These are phyloP conservation scores for Folsomia candida DNA, from an alignment of 2,888 invertebrate genomes.

Conservation along the genomic window DNA sequence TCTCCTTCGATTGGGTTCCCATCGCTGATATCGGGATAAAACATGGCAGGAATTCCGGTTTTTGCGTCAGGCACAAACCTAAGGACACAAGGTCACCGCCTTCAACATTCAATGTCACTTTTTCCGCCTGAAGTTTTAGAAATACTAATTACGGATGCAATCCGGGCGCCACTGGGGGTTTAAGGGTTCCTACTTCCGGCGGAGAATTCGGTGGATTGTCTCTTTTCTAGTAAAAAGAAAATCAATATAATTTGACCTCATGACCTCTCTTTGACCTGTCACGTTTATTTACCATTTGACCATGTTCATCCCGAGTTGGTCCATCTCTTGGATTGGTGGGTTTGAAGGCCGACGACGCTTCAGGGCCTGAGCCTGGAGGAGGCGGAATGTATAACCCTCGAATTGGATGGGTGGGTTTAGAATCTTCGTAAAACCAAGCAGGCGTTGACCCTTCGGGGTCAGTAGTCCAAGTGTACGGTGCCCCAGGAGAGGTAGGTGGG, in stretches of 20 bases:
- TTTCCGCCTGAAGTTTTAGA: too few relatives aligned
- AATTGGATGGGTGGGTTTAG: neutral
- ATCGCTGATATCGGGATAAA: neutral
- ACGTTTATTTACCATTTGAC: neutral
- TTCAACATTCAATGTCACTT: too few relatives aligned
- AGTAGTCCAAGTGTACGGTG: neutral
- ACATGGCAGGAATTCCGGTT: too few relatives aligned
- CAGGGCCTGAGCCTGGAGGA: neutral
- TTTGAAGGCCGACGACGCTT: neutral
- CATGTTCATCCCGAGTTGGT: slow-evolving; percentile 4
- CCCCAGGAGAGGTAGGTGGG: neutral
- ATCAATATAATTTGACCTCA: neutral
- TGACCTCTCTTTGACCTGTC: neutral
- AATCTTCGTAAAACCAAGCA: neutral
- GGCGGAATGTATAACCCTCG: neutral
- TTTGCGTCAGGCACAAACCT: too few relatives aligned
- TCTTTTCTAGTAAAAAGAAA: neutral
- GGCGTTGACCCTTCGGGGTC: neutral
- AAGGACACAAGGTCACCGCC: too few relatives aligned
- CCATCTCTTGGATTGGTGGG: neutral
- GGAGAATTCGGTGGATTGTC: neutral
- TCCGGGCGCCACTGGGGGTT: neutral
- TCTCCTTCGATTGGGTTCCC: neutral
- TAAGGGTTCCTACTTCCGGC: neutral
- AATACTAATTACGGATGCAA: too few relatives aligned